These are phyloP conservation scores for Andrena fulva DNA, from an alignment of 2,888 invertebrate species.

Conservation along the genomic window DNA sequence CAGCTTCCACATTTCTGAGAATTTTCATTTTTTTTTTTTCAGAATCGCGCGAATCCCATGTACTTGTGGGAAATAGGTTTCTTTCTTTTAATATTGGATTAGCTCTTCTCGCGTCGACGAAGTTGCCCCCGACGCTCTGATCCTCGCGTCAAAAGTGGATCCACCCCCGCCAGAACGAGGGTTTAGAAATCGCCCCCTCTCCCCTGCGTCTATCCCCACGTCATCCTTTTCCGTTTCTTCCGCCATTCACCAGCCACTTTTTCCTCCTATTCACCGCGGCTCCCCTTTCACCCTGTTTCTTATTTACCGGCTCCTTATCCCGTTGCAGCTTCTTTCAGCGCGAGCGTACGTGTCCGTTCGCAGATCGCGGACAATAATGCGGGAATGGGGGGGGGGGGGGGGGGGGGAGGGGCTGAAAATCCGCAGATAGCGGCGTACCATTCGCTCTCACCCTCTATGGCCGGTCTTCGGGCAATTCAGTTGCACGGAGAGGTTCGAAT, in stretches of 20 bases:
- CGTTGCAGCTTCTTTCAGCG: constrained; percentile 25
- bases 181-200: neutral
- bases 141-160: too few relatives aligned
- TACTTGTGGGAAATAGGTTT: too few relatives aligned
- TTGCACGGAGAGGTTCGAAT: neutral
- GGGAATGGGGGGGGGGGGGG: constrained; percentile 20
- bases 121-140: too few relatives aligned
- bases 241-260: constrained; percentile 27
- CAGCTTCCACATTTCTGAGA: too few relatives aligned
- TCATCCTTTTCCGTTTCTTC: constrained; percentile 8
- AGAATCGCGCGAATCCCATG: too few relatives aligned
- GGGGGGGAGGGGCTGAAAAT: constrained; percentile 16
- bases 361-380: constrained; percentile 46
- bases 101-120: too few relatives aligned
- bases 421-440: constrained; percentile 2
- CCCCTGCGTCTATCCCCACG: neutral
- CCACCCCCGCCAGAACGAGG: neutral
- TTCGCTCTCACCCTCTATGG: neutral
- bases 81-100: too few relatives aligned
- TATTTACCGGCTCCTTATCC: constrained; percentile 28
- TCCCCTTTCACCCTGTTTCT: constrained; percentile 28
- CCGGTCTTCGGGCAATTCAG: constrained; percentile 15
- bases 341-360: constrained; percentile 36
- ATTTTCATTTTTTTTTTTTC: too few relatives aligned
- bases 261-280: constrained; percentile 23